Evolutionary conservation across 2,888 invertebrate genomes (phyloP), one percentile per base, ranked within the genome.

Genomic region (Eupithecia inturbata): DNA sequence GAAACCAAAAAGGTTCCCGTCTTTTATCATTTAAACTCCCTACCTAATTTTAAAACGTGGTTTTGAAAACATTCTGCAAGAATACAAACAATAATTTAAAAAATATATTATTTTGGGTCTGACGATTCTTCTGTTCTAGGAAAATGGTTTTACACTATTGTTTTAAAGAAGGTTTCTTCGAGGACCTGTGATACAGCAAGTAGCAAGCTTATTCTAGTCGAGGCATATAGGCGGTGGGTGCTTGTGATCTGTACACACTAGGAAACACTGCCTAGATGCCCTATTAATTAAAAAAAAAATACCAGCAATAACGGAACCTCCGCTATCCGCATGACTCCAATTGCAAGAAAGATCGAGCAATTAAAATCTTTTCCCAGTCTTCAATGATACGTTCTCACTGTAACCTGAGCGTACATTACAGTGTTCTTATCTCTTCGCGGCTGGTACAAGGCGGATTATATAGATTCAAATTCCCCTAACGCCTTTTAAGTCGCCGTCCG

Each of bases 401-500:
- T 72, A 67, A 75, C 28, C 45, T 57, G 74, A 76, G 62, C 71
- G 28, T 28, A 45, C 26, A 66, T 66, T 77, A 83, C 83, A 84
- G 80, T 84, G 86, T 87, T 70, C 68, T 76, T 70, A 76, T 74
- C 68, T 69, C 45, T 60, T 62, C 53, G 84, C 87, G 85, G 87
- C 82, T 79, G 70, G 81, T 74, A 83, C 83, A 84, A 82, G 84
- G 81, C 82, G 82, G 80, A 79, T 82, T 83, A 78, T 80, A 78
- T 82, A 81, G 84, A 82, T 84, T 85, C 39, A 82, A 82, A 84
- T 87, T 84, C 85, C 74, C 79, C 83, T 85, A 85, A 85, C 84
- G 82, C 85, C 88, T 91, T 91, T 90, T 82, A 88, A 89, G 89
- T 91, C 84, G 85, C 91, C 91, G 91, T 83, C 88, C 71, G 77